A percentile compares a stretch with the other conserved stretches of the same genome.
phyloP scores from a whole-genome alignment of 2,888 invertebrate genomes.

The Cheilosia pagana region DNA sequence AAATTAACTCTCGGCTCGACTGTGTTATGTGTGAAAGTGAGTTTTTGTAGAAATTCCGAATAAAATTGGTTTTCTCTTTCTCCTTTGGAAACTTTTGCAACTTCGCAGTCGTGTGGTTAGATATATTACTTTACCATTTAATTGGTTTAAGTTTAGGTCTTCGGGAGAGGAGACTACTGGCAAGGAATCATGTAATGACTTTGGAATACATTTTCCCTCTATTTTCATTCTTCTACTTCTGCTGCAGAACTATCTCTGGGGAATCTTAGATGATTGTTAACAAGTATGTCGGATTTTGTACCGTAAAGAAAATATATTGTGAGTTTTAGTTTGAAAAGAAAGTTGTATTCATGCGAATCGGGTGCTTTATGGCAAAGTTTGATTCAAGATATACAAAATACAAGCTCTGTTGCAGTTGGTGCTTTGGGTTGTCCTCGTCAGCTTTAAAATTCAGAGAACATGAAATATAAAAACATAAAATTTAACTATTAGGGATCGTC shows the following conservation, averaged over 20 bases:
- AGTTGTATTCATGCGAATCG: too few relatives aligned
- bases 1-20: constrained; percentile 26
- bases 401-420: too few relatives aligned
- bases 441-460: too few relatives aligned
- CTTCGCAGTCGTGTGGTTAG: constrained; percentile 40
- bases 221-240: background rate
- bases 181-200: constrained; percentile 77
- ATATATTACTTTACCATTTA: constrained; percentile 42
- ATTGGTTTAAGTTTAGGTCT: constrained; percentile 33
- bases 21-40: constrained; percentile 13
- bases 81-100: constrained; percentile 34
- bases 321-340: constrained; percentile 1
- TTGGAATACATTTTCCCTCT: constrained; percentile 14
- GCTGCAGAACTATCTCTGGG: background rate
- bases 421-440: too few relatives aligned
- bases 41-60: constrained; percentile 24
- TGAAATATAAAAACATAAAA: too few relatives aligned
- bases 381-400: too few relatives aligned
- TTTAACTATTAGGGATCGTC: too few relatives aligned
- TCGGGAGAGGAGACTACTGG: constrained; percentile 1
- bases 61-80: constrained; percentile 30
- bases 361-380: too few relatives aligned
- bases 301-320: background rate
- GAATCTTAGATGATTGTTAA: background rate
- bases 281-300: constrained; percentile 5